Conservation (phyloP, 2,113 vertebrate genomes). For the Pygoscelis adeliae region DNA sequence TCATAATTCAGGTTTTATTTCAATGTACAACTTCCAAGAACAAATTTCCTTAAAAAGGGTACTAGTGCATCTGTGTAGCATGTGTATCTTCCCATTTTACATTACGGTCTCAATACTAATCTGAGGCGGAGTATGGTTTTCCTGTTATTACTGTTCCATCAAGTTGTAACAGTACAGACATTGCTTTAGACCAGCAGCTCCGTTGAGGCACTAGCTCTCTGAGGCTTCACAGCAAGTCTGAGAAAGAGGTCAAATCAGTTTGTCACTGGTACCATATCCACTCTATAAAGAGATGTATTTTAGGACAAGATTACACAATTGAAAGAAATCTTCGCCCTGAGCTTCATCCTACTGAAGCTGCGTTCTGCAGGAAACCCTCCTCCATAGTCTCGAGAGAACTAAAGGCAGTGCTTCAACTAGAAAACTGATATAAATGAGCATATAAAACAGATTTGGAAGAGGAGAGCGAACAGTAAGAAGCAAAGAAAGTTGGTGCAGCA, state of each 20-base stretch:
- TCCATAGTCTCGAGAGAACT: neutral
- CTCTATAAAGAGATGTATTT: neutral
- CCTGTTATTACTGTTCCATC: neutral
- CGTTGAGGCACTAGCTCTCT: neutral
- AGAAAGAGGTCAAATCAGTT: constrained; percentile 1
- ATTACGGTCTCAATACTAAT: neutral
- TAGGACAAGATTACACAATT: constrained; percentile 10
- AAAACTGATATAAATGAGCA: neutral
- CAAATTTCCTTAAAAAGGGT: neutral
- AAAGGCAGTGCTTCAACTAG: neutral
- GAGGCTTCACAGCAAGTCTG: neutral
- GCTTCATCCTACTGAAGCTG: neutral
- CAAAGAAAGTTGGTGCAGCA: neutral
- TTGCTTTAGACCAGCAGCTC: neutral
- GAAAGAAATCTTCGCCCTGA: neutral
- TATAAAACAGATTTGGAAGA: neutral
- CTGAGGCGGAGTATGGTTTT: neutral
- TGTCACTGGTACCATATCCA: neutral
- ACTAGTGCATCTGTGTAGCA: neutral
- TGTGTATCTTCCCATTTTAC: neutral
- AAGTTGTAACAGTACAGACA: neutral
- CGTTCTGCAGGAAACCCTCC: neutral
- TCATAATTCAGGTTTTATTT: neutral
- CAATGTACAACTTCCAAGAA: neutral
- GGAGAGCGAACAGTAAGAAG: neutral